Conservation (phyloP, 2,888 invertebrate genomes). For the Bimastos eiseni region DNA sequence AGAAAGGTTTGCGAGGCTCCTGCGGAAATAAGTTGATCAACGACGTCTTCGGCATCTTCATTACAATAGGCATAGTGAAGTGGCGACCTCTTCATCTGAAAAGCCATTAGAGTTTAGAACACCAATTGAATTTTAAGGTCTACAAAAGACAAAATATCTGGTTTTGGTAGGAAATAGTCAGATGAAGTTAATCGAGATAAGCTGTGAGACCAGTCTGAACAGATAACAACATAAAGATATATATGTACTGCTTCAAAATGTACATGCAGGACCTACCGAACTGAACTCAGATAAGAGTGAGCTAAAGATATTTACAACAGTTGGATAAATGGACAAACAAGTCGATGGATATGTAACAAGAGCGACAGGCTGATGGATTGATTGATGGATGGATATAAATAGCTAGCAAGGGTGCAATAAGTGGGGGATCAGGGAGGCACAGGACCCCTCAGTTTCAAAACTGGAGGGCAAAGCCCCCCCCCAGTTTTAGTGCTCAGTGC, state of each 20-base stretch:
- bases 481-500: too few relatives aligned
- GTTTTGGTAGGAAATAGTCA: neutral
- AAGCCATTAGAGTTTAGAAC: neutral
- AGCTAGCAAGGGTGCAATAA: too few relatives aligned
- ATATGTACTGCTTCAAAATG: too few relatives aligned
- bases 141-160: neutral
- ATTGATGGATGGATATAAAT: neutral
- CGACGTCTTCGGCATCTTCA: neutral
- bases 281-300: too few relatives aligned
- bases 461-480: too few relatives aligned
- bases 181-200: too few relatives aligned
- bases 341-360: neutral
- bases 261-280: too few relatives aligned
- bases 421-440: too few relatives aligned
- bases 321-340: neutral
- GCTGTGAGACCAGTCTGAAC: too few relatives aligned
- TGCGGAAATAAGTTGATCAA: neutral
- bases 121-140: neutral
- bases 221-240: too few relatives aligned
- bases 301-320: too few relatives aligned
- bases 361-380: neutral
- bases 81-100: slow-evolving; percentile 8
- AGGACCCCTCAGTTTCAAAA: too few relatives aligned
- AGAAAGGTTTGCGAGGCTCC: neutral
- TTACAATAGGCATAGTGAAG: neutral